Evolutionary conservation across 1,140 invertebrate genomes (phyloP), one percentile per base, ranked within the genome.

Genomic region (Drosophila serrata): DNA sequence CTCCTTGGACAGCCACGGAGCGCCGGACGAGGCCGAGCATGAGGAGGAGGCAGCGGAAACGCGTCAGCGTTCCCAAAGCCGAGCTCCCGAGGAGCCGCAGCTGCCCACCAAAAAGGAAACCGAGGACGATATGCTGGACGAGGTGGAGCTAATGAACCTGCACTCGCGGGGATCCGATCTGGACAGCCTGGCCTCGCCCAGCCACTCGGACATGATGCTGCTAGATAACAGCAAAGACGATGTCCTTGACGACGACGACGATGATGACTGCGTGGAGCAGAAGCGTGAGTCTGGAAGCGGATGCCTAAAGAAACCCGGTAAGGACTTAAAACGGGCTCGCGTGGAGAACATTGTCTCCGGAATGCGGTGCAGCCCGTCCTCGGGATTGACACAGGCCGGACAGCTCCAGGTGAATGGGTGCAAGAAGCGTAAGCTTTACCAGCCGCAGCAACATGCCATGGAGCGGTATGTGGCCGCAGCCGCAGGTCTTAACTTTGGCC

Each of bases 341-440:
- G 97, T 99, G 58, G 98, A 99, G 94, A 98, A 98, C 92, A 98
- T 99, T 73, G 97, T 98, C 55, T 97, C 96, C 56, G 97, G 96
- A 51, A 98, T 98, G 96, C 94, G 97, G 63, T 96, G 96, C 77
- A 97, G 97, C 82, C 96, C 97, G 8, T 95, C 95, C 27, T 94
- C 96, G 17, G 93, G 65, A n/a, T 17, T 93, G 1, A 85, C 92
- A 45, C 94, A 94, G 79, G 94, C 95, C 40, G 81, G 77, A 1
- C 94, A 95, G 61, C 93, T 95, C 6, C 95, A 95, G 92, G 97
- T 97, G 60, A 98, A 97, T 93, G 98, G 97, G 43, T 99, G 97
- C 94, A 98, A 98, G 92, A 99, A 99, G 93, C 95, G 98, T 22
- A 99, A 99, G 93, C 94, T 99, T n/a, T 99, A 99, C 92, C 97